Base-by-base conservation (phyloP, 2,797 vertebrate species). In the Acanthurus leucopareius region DNA sequence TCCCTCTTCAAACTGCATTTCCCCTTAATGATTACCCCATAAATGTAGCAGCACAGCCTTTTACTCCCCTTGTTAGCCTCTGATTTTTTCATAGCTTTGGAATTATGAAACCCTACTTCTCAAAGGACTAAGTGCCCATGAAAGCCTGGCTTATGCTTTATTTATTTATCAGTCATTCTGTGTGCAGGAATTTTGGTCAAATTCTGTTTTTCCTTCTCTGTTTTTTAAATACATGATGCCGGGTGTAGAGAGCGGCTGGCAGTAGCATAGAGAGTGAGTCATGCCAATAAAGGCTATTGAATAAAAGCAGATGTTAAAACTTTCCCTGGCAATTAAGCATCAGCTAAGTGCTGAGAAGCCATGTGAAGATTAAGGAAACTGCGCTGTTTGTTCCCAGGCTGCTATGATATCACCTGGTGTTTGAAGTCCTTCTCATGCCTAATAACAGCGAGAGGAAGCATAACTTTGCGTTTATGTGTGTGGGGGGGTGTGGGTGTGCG, bases 261-360 rank as follows among this genome's bases (percentile, higher is more conserved):
- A 89, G 87, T 89, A 83, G 82, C 87, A 75, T 64, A 80, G 77
- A 88, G 84, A 76, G 75, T 94, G 93, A 94, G 83, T 94, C 91
- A 94, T 86, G 87, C 80, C 88, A 93, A 90, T 93, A 94, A 94
- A 92, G 84, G 25, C 75, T 73, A 89, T 77, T 93, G 85, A 94
- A 94, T 90, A 91, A 93, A 93, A 93, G 88, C 93, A 94, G 93
- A 95, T 94, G 93, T 90, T 84, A 77, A 73, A 91, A 88, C 87
- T 89, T 92, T 90, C 89, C 89, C 86, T 77, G 65, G 82, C 84
- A 90, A 94, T 93, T 90, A 91, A 86, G 88, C 77, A 74, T 58
- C 19, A 10, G 44, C 67, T 77, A 88, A 87, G 80, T 82, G 82
- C 86, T 88, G 86, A 78, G 86, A 87, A 89, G 89, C 79, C 79